Evolutionary conservation across 2,797 vertebrate species (phyloP), one percentile per base, ranked within the genome.

Genomic region (Pteropus rufus): DNA sequence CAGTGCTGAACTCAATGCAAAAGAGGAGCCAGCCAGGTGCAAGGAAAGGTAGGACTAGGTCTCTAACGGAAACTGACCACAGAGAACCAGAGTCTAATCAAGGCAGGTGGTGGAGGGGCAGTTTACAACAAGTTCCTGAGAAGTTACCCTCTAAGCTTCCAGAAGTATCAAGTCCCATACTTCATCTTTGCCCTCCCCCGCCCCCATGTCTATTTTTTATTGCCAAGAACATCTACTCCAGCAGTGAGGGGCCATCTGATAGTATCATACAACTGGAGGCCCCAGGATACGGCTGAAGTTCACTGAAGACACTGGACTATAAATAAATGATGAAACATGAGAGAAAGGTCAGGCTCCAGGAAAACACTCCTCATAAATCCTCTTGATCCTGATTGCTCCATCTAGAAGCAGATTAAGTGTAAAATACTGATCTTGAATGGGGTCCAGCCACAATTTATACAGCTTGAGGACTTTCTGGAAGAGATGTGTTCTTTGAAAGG

Each of bases 251-350:
- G 31, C 16, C 19, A 82, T 88, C 67, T 46, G 56, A 88, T 19
- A 94, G 44, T 44, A 54, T 64, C 70, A n/a, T 16, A 46, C 21
- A 92, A 60, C 69, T 44, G 23, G 46, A 96, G 88, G 87, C 76
- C 65, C 23, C 60, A 58, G 10, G 60, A 92, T 92, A 80, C 72
- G 44, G 88, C 80, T 70, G 24, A 70, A 93, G 69, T 77, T 96
- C 84, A 62, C 65, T n/a, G 54, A 91, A 96, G 96, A 95, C 34
- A 44, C 60, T 34, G 39, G 79, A 73, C 76, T 69, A 80, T 93
- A 96, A 97, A 93, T 96, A 97, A 96, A 94, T 89, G 89, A 95
- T 96, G 80, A 83, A 95, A 92, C 85, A 93, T 70, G 34, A 95
- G 77, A 86, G 79, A 80, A 94, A 96, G 77, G 77, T 92, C 92